These are phyloP conservation scores for Labia minor DNA, from an alignment of 2,888 invertebrate species.

Conservation along the genomic window DNA sequence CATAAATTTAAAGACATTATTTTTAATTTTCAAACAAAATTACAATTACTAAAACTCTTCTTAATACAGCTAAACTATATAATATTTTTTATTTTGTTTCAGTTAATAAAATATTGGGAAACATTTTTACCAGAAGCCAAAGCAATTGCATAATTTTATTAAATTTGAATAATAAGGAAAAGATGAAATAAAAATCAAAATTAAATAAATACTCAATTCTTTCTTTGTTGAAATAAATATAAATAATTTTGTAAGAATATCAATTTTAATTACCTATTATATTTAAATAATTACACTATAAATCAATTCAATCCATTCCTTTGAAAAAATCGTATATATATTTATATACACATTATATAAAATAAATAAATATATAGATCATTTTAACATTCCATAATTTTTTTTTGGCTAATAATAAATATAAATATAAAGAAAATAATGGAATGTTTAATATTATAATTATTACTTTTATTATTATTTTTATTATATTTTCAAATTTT, in stretches of 20 bases:
- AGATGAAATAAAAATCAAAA: slow-evolving; percentile 25
- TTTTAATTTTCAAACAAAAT: too few species aligned
- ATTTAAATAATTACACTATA: too few species aligned
- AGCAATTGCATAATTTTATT: slow-evolving; percentile 82
- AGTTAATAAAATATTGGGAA: slow-evolving; percentile 92
- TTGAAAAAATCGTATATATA: too few species aligned
- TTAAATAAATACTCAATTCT: not conserved
- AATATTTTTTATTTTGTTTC: slow-evolving; percentile 33
- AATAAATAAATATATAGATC: not conserved
- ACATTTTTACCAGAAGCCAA: slow-evolving; percentile 91
- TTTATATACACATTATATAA: too few species aligned
- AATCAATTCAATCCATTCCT: too few species aligned
- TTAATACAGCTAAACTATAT: too few species aligned
- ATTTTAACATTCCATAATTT: not conserved
- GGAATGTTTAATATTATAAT: not conserved
- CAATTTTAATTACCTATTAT: not conserved
- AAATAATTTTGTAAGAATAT: not conserved
- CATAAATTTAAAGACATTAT: too few species aligned
- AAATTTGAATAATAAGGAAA: too few species aligned
- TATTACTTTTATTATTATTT: not conserved
- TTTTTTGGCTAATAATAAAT: too few species aligned
- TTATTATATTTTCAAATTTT: too few species aligned
- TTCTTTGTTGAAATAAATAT: not conserved
- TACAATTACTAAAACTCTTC: too few species aligned
- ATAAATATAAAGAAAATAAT: too few species aligned